These are phyloP conservation scores for Sakesphorus luctuosus DNA, from an alignment of 2,113 vertebrate genomes.

Conservation along the genomic window DNA sequence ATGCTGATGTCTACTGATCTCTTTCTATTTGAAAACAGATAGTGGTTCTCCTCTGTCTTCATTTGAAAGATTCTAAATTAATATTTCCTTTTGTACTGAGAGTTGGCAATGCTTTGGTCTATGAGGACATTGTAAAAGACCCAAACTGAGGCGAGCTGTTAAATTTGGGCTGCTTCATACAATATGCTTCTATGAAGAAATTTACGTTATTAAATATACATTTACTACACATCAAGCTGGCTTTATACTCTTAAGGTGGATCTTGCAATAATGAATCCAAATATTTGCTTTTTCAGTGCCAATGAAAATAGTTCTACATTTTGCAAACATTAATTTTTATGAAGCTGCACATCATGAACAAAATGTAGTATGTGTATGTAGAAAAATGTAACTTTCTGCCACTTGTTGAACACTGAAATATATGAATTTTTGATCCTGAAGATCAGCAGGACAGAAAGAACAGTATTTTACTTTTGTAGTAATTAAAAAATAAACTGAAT, in stretches of 20 bases:
- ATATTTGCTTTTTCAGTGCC: background rate
- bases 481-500: background rate
- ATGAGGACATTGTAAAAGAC: background rate
- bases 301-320: background rate
- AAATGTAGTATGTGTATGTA: background rate
- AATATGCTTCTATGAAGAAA: background rate
- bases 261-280: background rate
- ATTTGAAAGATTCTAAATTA: background rate
- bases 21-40: background rate
- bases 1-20: background rate
- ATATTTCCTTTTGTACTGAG: background rate
- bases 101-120: background rate
- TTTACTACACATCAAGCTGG: background rate
- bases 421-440: background rate
- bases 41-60: background rate
- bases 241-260: background rate
- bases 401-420: background rate
- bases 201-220: background rate
- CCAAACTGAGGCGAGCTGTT: background rate
- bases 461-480: background rate
- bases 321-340: background rate
- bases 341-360: background rate
- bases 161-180: background rate
- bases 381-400: background rate
- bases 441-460: background rate